Evolutionary conservation across 2,113 vertebrate genomes (phyloP).

Genomic region (Misgurnus anguillicaudatus): DNA sequence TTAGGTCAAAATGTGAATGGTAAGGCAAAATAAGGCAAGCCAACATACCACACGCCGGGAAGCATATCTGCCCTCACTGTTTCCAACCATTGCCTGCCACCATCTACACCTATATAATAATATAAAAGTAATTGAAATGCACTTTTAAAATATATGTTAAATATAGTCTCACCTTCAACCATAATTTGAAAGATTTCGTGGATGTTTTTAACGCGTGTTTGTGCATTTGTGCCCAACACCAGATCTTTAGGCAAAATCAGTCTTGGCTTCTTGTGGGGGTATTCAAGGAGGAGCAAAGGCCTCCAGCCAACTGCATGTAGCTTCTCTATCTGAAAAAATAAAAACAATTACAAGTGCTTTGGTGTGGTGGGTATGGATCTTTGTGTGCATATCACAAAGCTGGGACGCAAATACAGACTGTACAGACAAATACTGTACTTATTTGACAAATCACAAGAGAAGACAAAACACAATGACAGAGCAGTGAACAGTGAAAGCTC

Average conservation of each 20-base stretch:
- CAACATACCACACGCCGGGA: background rate
- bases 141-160: background rate
- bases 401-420: background rate
- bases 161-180: conserved; percentile 10
- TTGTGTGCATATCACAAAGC: background rate
- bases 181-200: background rate
- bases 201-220: background rate
- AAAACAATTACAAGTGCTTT: background rate
- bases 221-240: background rate
- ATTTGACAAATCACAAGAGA: background rate
- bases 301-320: background rate
- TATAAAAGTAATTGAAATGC: background rate
- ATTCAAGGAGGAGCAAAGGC: background rate
- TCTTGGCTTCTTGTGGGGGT: background rate
- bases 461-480: background rate
- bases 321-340: background rate
- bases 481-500: too few species aligned
- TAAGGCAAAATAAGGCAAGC: background rate
- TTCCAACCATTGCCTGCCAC: background rate
- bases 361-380: background rate
- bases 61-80: background rate
- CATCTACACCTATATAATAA: background rate
- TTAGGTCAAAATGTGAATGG: background rate
- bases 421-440: background rate
- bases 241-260: background rate